These are phyloP conservation scores for Drosophila sturtevanti DNA, from an alignment of 1,140 invertebrate species.

Conservation along the genomic window DNA sequence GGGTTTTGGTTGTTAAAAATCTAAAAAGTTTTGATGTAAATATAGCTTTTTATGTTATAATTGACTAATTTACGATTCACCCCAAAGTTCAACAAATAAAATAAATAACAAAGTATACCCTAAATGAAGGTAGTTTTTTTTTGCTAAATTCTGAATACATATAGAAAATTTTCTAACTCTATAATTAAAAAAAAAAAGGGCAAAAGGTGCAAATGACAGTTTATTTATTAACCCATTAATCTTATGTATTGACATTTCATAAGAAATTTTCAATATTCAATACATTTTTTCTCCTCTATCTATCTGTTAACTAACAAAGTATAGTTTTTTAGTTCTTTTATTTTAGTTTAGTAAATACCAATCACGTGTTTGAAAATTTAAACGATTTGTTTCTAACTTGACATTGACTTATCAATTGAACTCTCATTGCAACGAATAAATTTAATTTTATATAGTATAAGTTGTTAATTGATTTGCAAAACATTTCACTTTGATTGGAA, in stretches of 20 bases:
- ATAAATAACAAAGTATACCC: no score
- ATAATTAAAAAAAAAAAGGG: no score
- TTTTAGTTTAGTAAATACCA: conserved; percentile 1
- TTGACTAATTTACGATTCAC: no score
- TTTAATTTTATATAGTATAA: conserved; percentile 18
- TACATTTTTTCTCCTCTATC: neutral
- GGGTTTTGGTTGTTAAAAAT: no score
- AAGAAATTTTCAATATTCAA: neutral
- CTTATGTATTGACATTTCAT: neutral
- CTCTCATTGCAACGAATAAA: conserved; percentile 22
- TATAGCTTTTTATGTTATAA: no score
- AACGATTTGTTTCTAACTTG: conserved; percentile 19
- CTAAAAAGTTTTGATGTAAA: no score
- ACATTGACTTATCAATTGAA: conserved; percentile 71
- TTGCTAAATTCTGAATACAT: no score
- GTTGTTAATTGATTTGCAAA: conserved; percentile 34
- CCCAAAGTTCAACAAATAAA: no score
- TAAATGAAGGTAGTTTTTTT: no score
- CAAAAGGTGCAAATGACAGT: no score
- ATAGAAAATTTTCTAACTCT: no score
- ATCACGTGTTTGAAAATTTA: conserved; percentile 31
- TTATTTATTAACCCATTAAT: neutral
- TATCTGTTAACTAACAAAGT: neutral
- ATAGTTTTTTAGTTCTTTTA: neutral
- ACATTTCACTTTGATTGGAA: neutral